These are phyloP conservation scores for Lasius platythorax DNA, from an alignment of 2,888 invertebrate species.

Conservation along the genomic window DNA sequence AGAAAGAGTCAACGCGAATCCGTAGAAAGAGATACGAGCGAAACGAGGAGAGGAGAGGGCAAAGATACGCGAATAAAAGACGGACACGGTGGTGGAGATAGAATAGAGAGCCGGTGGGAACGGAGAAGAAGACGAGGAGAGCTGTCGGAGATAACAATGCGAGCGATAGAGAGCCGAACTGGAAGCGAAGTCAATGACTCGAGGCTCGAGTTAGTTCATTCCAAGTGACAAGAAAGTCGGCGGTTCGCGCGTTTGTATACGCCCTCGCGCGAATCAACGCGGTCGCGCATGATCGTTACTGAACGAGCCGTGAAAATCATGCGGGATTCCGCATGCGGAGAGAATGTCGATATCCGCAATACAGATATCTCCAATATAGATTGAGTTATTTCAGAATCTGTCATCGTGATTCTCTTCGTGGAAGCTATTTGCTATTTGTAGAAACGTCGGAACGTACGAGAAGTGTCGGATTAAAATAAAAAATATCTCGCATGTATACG, in stretches of 20 bases:
- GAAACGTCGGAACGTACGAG: constrained; percentile 12
- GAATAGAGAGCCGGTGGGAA: constrained; percentile 57
- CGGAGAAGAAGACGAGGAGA: constrained; percentile 57
- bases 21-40: constrained; percentile 39
- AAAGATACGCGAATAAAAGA: constrained; percentile 56
- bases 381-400: background rate
- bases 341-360: constrained; percentile 2
- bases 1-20: constrained; percentile 59
- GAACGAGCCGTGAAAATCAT: constrained; percentile 60
- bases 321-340: constrained; percentile 19
- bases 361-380: background rate
- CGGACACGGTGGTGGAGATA: constrained; percentile 48
- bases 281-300: constrained; percentile 54
- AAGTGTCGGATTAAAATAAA: background rate
- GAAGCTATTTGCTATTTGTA: constrained; percentile 37
- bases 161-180: constrained; percentile 78
- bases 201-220: constrained; percentile 72
- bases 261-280: constrained; percentile 52
- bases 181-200: constrained; percentile 84
- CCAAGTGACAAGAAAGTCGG: constrained; percentile 75
- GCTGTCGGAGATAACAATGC: constrained; percentile 73
- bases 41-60: constrained; percentile 21
- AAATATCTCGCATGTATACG: background rate
- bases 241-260: constrained; percentile 49
- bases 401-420: background rate